Evolutionary conservation across 2,797 vertebrate genomes (phyloP), one percentile per base, ranked within the genome.

Genomic region (Nyctalus aviator): DNA sequence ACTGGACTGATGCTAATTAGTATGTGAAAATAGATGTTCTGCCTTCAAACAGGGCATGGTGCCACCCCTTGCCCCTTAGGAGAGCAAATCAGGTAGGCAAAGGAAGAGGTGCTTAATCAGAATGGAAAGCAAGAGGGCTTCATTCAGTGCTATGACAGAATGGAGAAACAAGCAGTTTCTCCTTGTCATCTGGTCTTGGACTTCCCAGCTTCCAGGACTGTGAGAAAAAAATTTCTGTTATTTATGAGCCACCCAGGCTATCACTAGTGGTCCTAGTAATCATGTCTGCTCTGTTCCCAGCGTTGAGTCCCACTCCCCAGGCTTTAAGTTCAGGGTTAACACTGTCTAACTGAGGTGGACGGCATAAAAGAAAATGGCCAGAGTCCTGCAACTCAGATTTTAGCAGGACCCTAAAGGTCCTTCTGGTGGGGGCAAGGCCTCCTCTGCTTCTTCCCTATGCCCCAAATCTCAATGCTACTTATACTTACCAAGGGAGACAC

Each of bases 21-120:
- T 6, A 32, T 44, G 59, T 68, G 88, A 85, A 85, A 88, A 76
- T 17, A 78, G 82, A 69, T 2, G 13, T 48, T 83, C 62, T 23
- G 50, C 46, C 21, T n/a, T 41, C 9, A 57, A 72, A 55, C 68
- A 46, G 44, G 25, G 30, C n/a, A 25, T 0, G 0, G 27, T 48
- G 68, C 44, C 41, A 35, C 44, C 44, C 37, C 8, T 75, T 6
- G 1, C 18, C 10, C 30, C 17, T 69, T 44, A 86, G 78, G 69
- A 93, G 7, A 90, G 62, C 66, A 62, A 32, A 90, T 5, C 1
- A 32, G 55, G 32, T 11, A 66, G 44, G 20, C 2, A 21, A 86
- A 57, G 57, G 30, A 69, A 68, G 18, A 57, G 53, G 11, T 4
- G 21, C 78, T 44, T 46, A 25, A 20, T 30, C 48, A 72, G 44